phyloP scores from a whole-genome alignment of 1,140 invertebrate species.

The Caenorhabditis remanei region DNA sequence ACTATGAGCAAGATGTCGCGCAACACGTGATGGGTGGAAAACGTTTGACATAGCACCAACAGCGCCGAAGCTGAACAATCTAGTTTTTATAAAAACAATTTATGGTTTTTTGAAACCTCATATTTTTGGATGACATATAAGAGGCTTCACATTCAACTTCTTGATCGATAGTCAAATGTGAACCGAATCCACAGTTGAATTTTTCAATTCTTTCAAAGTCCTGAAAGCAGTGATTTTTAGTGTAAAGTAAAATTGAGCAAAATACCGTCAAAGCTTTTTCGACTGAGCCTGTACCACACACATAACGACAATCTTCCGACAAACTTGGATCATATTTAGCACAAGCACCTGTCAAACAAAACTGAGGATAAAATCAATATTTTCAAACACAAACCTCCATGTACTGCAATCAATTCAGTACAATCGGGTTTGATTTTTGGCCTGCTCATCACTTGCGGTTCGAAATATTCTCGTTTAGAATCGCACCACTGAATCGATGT shows the following conservation, averaged over 20 bases:
- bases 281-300: conserved; percentile 5
- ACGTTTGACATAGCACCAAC: conserved; percentile 47
- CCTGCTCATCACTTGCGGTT: neutral
- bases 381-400: neutral
- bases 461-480: conserved; percentile 18
- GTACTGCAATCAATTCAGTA: neutral
- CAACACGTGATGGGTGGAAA: conserved; percentile 22
- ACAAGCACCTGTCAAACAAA: neutral
- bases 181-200: conserved; percentile 52
- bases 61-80: conserved; percentile 24
- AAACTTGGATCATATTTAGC: conserved; percentile 18
- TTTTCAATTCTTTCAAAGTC: conserved; percentile 44
- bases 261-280: conserved; percentile 20
- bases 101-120: conserved; percentile 14
- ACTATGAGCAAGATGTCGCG: neutral
- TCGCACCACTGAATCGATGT: conserved; percentile 12
- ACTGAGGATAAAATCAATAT: neutral
- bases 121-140: conserved; percentile 46
- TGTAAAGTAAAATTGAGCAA: no score
- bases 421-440: neutral
- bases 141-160: conserved; percentile 56
- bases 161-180: conserved; percentile 54
- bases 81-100: neutral
- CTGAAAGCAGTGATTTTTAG: neutral
- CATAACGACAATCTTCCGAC: conserved; percentile 7